Base-by-base conservation (phyloP, 2,797 vertebrate species). In the Mareca penelope region DNA sequence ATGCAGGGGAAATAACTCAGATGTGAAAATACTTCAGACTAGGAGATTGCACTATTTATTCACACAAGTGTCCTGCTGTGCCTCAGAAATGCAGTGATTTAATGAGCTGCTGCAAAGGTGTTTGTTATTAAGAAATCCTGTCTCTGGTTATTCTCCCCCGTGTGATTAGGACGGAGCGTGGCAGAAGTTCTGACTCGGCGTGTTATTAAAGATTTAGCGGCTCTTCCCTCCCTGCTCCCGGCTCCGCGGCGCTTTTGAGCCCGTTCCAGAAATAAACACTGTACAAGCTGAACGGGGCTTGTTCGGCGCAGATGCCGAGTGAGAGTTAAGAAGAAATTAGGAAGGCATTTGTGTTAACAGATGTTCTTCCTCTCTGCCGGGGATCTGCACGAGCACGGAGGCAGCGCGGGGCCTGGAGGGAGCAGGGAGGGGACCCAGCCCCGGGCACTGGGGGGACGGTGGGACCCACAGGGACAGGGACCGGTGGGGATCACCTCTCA, bases 31-130 rank as follows among this genome's bases (percentile, higher is more conserved):
- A 94, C 96, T 97, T 97, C 96, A 97, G 97, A 77, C 86, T 59
- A 78, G 94, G 96, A 98, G 97, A 98, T 95, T 97, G 98, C 90
- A 88, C 95, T 97, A 96, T 97, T 98, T 98, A 98, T 97, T 97
- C 97, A 93, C 97, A 96, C 96, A 61, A 96, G 95, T 79, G 96
- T 96, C 97, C 97, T 75, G 97, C 98, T 98, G 97, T 84, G 98
- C 97, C 37, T 97, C 97, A 96, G 97, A 97, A 97, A 96, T 48
- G 91, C 97, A 55, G 93, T 93, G 97, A 97, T 97, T 98, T 98
- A 97, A 98, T 97, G 98, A 98, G 97, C 94, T 94, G 97, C 97
- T 95, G 94, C 94, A 89, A 90, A 98, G 98, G 97, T 98, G 96
- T 97, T 97, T 97, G 97, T 84, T 95, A 83, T 85, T 50, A 95